Evolutionary conservation across 1,140 invertebrate species (phyloP).

Genomic region (Drosophila tani): DNA sequence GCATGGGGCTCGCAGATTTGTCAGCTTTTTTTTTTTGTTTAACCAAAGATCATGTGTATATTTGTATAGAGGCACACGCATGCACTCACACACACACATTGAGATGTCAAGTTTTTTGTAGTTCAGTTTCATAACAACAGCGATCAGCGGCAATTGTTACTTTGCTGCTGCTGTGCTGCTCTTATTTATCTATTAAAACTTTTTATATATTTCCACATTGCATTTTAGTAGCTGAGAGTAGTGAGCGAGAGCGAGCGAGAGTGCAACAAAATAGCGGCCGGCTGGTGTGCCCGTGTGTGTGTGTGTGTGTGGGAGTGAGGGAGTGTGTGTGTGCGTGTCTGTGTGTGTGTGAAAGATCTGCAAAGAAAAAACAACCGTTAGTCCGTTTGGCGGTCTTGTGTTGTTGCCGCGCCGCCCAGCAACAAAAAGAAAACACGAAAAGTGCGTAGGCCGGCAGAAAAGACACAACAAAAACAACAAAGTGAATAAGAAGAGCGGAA

Average conservation of each 20-base stretch:
- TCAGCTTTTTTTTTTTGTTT: conserved; percentile 36
- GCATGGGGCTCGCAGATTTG: conserved; percentile 24
- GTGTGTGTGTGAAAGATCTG: conserved; percentile 39
- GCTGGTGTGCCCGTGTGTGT: conserved; percentile 28
- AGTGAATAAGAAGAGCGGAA: conserved; percentile 24
- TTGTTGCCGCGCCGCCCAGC: conserved; percentile 40
- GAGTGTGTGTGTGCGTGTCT: conserved; percentile 24
- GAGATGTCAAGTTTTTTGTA: conserved; percentile 28
- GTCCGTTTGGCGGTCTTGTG: conserved; percentile 36
- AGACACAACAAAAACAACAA: conserved; percentile 13
- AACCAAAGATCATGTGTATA: conserved; percentile 59
- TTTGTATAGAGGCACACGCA: conserved; percentile 42
- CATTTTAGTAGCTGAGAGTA: conserved; percentile 25
- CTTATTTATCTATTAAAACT: conserved; percentile 50
- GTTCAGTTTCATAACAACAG: conserved; percentile 69
- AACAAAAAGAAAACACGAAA: conserved; percentile 32
- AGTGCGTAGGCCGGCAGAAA: conserved; percentile 59
- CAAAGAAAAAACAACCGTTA: conserved; percentile 42
- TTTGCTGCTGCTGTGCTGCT: conserved; percentile 28
- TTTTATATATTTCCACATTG: conserved; percentile 25
- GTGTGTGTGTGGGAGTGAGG: background rate
- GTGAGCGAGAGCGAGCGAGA: conserved; percentile 21
- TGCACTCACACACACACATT: conserved; percentile 10
- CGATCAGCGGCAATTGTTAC: conserved; percentile 48
- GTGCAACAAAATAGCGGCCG: conserved; percentile 60